Evolutionary conservation across 2,113 vertebrate genomes (phyloP).

Genomic region (Phaethon lepturus): DNA sequence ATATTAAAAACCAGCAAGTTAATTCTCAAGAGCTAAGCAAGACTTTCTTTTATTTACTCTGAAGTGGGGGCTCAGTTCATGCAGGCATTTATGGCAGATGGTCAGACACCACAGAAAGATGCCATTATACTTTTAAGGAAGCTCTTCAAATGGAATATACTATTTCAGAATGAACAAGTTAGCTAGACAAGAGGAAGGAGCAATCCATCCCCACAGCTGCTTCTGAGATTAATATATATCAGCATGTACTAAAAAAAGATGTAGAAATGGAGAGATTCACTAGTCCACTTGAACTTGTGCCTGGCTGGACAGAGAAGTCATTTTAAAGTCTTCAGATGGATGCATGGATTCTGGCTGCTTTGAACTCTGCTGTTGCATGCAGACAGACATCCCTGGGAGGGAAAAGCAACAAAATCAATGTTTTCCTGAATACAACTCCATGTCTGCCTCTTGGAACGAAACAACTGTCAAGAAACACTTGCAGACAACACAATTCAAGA

Average conservation of each 20-base stretch:
- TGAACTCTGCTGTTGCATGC: background rate
- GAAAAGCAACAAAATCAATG: background rate
- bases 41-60: background rate
- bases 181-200: background rate
- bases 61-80: background rate
- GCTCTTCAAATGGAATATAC: background rate
- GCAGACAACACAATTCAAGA: background rate
- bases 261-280: background rate
- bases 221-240: background rate
- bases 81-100: background rate
- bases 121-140: background rate
- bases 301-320: background rate
- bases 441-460: background rate
- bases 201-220: background rate
- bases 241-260: background rate
- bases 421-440: background rate
- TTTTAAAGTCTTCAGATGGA: background rate
- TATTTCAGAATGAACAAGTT: slow-evolving; percentile 14
- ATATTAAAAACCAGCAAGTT: background rate
- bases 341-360: background rate
- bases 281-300: background rate
- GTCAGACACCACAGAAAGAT: background rate
- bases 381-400: background rate
- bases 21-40: slow-evolving; percentile 14
- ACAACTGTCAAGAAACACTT: background rate